Evolutionary conservation across 2,113 vertebrate species (phyloP), one percentile per base, ranked within the genome.

Genomic region (Paradoxurus hermaphroditus): DNA sequence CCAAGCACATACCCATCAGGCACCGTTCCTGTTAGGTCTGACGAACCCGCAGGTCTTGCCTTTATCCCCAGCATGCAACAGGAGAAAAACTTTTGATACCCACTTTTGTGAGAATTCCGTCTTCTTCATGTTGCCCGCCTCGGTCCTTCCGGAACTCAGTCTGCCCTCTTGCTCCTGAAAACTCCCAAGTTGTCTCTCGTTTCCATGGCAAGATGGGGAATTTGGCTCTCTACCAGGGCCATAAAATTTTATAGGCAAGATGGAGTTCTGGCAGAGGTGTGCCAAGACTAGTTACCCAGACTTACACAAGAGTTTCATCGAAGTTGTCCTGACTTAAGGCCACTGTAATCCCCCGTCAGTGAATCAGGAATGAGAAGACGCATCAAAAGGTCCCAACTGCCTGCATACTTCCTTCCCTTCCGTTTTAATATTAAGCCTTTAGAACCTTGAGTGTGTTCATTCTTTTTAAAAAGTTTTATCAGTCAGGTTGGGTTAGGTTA

Each of bases 121-220:
- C 63, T 84, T 51, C 19, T 27, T 72, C 63, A 39, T 34, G 65
- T 41, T 15, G 41, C 25, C 53, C 34, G 51, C 14, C 29, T 51
- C 16, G 31, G 34, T 18, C 2, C 15, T 75, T 73, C 41, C 87
- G 36, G 82, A 83, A 41, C 56, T 53, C 19, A 7, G 8, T 82
- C 56, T 82, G 56, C 56, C 46, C n/a, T 75, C 41, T 86, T 67
- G 65, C 56, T 86, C 70, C 86, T 59, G 92, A 91, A 86, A 93
- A 79, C 25, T 10, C 46, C 46, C 7, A 31, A 56, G 21, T 53
- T 13, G 3, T 46, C 14, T 39, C 4, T 31, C 4, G 39, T 16
- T 75, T 65, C 29, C 14, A 25, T n/a, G 53, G 82, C 34, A 67
- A 29, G 81, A 44, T 29, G 53, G 25, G 51, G 49, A 82, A 67